Conservation (phyloP, 1,140 invertebrate species). For the Mycetomoellerius zeteki region DNA sequence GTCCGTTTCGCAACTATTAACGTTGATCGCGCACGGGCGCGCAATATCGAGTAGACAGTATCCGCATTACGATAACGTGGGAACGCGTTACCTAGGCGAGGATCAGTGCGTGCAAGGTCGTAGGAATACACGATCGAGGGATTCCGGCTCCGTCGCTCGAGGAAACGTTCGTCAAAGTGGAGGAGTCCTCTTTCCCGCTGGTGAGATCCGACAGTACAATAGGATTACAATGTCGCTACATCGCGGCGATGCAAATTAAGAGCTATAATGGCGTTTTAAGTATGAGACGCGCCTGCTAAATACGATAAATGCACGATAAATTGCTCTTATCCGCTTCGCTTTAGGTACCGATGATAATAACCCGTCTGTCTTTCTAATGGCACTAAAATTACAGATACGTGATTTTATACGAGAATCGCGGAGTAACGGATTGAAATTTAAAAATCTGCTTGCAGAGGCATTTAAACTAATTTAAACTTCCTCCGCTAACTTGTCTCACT, state of each 20-base stretch:
- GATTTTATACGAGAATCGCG: slow-evolving; percentile 1
- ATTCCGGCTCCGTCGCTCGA: slow-evolving; percentile 28
- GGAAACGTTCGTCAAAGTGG: slow-evolving; percentile 58
- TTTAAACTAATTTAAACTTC: slow-evolving; percentile 29
- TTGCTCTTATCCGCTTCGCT: slow-evolving; percentile 34
- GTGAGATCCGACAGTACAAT: slow-evolving; percentile 48
- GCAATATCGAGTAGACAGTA: slow-evolving; percentile 48
- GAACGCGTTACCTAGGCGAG: slow-evolving; percentile 54
- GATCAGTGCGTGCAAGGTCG: slow-evolving; percentile 26
- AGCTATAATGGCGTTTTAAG: slow-evolving; percentile 54
- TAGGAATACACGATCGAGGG: slow-evolving; percentile 8
- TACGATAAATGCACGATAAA: slow-evolving; percentile 45
- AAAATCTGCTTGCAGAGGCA: neutral
- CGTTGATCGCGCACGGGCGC: slow-evolving; percentile 22
- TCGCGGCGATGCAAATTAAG: slow-evolving; percentile 54
- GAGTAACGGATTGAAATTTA: slow-evolving; percentile 27
- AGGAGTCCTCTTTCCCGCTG: neutral
- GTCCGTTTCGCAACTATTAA: slow-evolving; percentile 66
- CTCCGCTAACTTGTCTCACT: neutral
- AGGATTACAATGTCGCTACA: slow-evolving; percentile 49
- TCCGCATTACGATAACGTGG: slow-evolving; percentile 65
- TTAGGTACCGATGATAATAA: slow-evolving; percentile 37
- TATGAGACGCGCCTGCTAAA: slow-evolving; percentile 44
- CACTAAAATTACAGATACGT: slow-evolving; percentile 14
- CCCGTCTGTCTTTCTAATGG: slow-evolving; percentile 7